A percentile compares a stretch with the other conserved stretches of the same genome.
Conservation (phyloP, 2,888 invertebrate species). For the Xestia xanthographa region DNA sequence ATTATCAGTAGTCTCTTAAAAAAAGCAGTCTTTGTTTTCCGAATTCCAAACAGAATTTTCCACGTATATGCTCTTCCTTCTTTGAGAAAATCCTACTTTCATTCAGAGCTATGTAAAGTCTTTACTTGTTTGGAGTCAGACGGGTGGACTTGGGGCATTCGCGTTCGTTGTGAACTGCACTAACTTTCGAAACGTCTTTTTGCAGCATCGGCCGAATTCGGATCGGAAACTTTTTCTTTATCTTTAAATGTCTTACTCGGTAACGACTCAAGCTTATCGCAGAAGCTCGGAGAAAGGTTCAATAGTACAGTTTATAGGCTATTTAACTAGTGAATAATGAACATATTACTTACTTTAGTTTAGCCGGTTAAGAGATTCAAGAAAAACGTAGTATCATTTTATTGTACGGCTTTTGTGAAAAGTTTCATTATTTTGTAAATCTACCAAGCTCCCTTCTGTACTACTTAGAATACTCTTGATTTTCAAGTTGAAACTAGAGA, state of each 20-base stretch:
- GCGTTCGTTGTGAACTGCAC: constrained; percentile 72
- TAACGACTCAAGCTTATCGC: constrained; percentile 79
- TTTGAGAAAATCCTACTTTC: constrained; percentile 61
- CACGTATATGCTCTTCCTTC: constrained; percentile 35
- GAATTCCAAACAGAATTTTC: constrained; percentile 1
- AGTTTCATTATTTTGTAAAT: not conserved
- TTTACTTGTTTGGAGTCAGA: constrained; percentile 73
- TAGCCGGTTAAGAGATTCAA: constrained; percentile 1
- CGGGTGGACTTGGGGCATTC: constrained; percentile 65
- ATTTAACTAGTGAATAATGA: constrained; percentile 34
- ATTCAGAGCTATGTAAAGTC: constrained; percentile 69
- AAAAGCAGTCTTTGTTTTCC: not conserved
- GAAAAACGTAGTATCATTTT: not conserved
- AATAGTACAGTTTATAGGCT: constrained; percentile 36
- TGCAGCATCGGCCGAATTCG: constrained; percentile 83
- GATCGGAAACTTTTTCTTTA: constrained; percentile 84
- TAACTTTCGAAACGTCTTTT: constrained; percentile 78
- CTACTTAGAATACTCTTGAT: not conserved
- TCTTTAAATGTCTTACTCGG: constrained; percentile 79
- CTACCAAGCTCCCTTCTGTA: not conserved
- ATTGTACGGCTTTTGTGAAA: not conserved
- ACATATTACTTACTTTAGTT: constrained; percentile 14
- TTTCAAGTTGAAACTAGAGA: not conserved
- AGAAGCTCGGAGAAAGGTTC: constrained; percentile 40
- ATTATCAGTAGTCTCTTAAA: not conserved